Percentiles rank a stretch among this genome's conserved stretches.
Evolutionary conservation across 2,113 vertebrate species (phyloP).

Genomic region (Bambusicola thoracicus): DNA sequence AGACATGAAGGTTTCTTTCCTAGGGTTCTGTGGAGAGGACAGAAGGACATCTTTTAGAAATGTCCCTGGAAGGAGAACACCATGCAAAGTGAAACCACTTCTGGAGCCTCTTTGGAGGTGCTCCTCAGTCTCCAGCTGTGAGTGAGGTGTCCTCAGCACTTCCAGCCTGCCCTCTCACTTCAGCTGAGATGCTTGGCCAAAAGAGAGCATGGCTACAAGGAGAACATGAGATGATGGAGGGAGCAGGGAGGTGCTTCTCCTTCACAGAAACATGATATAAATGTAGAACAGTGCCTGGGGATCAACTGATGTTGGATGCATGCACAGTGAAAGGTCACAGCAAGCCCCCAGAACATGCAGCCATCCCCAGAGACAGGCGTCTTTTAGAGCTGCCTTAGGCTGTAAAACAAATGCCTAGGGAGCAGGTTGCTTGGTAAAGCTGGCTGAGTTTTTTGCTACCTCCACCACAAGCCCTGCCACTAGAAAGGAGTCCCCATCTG

Average conservation of each 20-base stretch:
- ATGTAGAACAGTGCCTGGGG: neutral
- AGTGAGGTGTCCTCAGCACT: accelerated
- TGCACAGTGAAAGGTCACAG: neutral
- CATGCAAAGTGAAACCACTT: neutral
- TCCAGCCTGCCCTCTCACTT: neutral
- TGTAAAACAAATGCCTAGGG: neutral
- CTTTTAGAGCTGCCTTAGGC: neutral
- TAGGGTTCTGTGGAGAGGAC: neutral
- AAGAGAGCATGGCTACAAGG: neutral
- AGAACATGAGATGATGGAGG: neutral
- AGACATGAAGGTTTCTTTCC: neutral
- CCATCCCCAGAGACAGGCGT: neutral
- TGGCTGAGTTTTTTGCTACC: neutral
- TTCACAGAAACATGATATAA: neutral
- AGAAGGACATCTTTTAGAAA: neutral
- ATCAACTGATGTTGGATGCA: neutral
- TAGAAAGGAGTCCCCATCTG: neutral
- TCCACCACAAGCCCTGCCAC: neutral
- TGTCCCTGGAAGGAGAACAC: no score
- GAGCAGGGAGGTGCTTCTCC: neutral
- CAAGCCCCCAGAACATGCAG: accelerated
- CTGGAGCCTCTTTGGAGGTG: neutral
- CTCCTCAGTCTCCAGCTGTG: conserved; percentile 35
- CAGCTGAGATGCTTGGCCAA: neutral
- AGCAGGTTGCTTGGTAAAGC: neutral